phyloP scores from a whole-genome alignment of 2,797 vertebrate genomes.

The Syngnathus rostellatus region DNA sequence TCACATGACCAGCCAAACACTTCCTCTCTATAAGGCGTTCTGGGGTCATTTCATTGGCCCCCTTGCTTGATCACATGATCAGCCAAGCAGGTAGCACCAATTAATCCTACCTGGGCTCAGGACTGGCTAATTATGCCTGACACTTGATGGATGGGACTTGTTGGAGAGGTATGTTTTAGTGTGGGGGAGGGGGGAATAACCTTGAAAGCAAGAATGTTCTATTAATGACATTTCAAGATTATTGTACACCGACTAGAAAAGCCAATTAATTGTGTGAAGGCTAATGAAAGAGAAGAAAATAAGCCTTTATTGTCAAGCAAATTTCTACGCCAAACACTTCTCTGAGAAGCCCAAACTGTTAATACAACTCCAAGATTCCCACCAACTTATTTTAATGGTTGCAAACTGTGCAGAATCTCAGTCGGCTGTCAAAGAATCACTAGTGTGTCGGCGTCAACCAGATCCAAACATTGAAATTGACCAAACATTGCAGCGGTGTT shows the following conservation, averaged over 20 bases:
- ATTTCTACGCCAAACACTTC: not conserved
- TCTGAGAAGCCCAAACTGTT: not conserved
- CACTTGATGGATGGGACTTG: constrained; percentile 1
- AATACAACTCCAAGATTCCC: not conserved
- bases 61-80: not conserved
- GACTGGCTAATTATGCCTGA: not conserved
- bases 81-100: constrained; percentile 1
- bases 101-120: not conserved
- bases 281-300: not conserved
- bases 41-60: not conserved
- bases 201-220: not conserved
- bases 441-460: not conserved
- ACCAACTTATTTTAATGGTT: not conserved
- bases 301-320: not conserved
- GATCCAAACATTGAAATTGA: not conserved
- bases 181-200: not conserved
- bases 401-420: not conserved
- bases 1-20: constrained; percentile 2
- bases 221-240: too few relatives aligned
- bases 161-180: not conserved
- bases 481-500: not conserved
- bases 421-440: not conserved
- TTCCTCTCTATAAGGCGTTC: not conserved
- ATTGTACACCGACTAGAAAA: too few relatives aligned
- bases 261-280: too few relatives aligned